A percentile compares a stretch with the other conserved stretches of the same genome.
Evolutionary conservation across 2,797 vertebrate species (phyloP).

Genomic region (Parauchenoglanis ngamensis): DNA sequence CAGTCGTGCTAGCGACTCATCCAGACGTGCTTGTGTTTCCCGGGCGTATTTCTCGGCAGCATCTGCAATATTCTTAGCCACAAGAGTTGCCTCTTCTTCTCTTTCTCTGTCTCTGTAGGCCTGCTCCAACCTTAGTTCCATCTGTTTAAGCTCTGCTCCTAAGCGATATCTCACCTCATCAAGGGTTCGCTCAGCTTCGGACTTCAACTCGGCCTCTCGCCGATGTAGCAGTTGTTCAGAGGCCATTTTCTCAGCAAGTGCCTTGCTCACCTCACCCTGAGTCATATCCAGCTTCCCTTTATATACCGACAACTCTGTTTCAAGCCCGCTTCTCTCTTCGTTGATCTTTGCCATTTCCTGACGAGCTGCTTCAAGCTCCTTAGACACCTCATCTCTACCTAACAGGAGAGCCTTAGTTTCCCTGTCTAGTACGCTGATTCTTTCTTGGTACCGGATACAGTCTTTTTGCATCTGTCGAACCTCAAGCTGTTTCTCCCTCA

Average conservation of each 20-base stretch:
- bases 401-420: constrained; percentile 84
- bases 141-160: constrained; percentile 82
- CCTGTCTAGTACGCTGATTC: constrained; percentile 84
- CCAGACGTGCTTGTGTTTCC: constrained; percentile 80
- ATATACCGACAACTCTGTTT: constrained; percentile 77
- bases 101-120: constrained; percentile 76
- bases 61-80: constrained; percentile 74
- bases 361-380: constrained; percentile 74
- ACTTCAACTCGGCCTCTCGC: constrained; percentile 73
- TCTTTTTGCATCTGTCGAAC: constrained; percentile 92
- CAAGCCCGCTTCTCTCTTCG: constrained; percentile 73
- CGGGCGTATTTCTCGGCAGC: constrained; percentile 77
- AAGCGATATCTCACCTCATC: constrained; percentile 85
- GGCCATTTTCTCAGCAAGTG: constrained; percentile 74
- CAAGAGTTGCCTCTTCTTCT: constrained; percentile 73
- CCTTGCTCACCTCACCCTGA: constrained; percentile 77
- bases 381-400: constrained; percentile 75
- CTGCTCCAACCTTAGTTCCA: constrained; percentile 83
- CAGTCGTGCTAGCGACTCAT: constrained; percentile 86
- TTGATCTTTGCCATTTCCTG: constrained; percentile 68
- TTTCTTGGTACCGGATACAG: constrained; percentile 91
- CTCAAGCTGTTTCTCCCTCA: constrained; percentile 94
- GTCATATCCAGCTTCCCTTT: constrained; percentile 79
- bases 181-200: constrained; percentile 82
- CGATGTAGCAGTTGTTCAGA: constrained; percentile 69